Conservation (phyloP, 2,888 invertebrate species). For the Campoletis raptor region DNA sequence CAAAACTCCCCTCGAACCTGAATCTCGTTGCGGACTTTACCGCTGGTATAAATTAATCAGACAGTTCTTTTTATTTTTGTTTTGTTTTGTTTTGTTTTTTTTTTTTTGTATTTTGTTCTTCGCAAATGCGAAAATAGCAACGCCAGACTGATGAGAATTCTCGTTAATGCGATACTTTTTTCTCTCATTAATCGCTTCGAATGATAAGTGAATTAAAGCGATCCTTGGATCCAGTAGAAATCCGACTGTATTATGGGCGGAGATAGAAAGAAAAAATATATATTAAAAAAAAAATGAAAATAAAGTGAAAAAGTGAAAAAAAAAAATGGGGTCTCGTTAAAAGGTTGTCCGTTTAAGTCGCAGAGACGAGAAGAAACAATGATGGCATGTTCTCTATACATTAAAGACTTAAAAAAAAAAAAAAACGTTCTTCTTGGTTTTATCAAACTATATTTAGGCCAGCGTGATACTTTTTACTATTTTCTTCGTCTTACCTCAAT, state of each 20-base stretch:
- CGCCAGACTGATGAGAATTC: slow-evolving; percentile 2
- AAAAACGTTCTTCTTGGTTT: background rate
- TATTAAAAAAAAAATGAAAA: background rate
- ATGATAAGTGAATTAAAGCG: slow-evolving; percentile 45
- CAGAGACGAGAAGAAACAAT: slow-evolving; percentile 2
- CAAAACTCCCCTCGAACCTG: slow-evolving; percentile 11
- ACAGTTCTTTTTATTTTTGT: background rate
- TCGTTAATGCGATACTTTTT: slow-evolving; percentile 33
- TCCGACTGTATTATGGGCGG: slow-evolving; percentile 2
- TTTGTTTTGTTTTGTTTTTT: too few relatives aligned
- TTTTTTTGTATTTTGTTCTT: background rate
- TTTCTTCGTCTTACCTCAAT: background rate
- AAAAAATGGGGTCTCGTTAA: slow-evolving; percentile 32
- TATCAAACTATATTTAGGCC: background rate
- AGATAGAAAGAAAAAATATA: background rate
- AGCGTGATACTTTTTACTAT: background rate
- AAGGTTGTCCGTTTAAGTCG: slow-evolving; percentile 19
- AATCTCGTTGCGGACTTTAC: slow-evolving; percentile 10
- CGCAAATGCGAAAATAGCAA: slow-evolving; percentile 12
- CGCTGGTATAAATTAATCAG: slow-evolving; percentile 27
- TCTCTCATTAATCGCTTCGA: slow-evolving; percentile 40
- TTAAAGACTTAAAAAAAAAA: background rate
- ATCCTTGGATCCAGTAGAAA: slow-evolving; percentile 33
- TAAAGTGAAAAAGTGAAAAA: slow-evolving; percentile 2
- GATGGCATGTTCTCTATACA: background rate